Evolutionary conservation across 2,888 invertebrate species (phyloP), one percentile per base, ranked within the genome.

Genomic region (Acanthococcus lagerstroemiae): DNA sequence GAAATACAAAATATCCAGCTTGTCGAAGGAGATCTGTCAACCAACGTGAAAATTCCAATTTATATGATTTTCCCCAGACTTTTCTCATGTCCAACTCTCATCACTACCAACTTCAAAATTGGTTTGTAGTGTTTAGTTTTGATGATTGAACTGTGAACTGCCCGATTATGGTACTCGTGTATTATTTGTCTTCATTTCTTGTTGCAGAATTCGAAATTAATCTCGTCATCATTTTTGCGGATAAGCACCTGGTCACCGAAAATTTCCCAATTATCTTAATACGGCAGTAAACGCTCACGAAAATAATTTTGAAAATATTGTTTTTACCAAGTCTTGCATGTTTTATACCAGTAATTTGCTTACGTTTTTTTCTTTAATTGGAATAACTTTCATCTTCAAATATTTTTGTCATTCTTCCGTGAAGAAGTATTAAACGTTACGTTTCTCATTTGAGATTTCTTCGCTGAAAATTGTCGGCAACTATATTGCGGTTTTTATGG

Each of bases 1-100:
- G 96, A 97, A 82, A 92, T 97, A 72, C 96, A 96, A 80, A 96
- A 95, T 76, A 94, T 97, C 75, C 96, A 97, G 81, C 87, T 96
- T 69, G 94, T 91, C 1, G 93, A 91, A 74, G 96, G 96, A 27
- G 92, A 95, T 78, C 85, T 93, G 61, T 81, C 84, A 60, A 83
- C 88, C 67, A 85, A 86, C 69, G 79, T 94, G 55, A 82, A 86
- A 70, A 84, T 97, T 73, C 95, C 95, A 27, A 89, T 96, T 74
- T 85, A 90, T 78, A 95, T 96, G 95, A 85, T 95, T 74, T 88
- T 96, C 77, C 96, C 96, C 61, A 80, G 96, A 56, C 81, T 96
- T 57, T 97, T 96, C 78, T 92, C 95, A 1, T 95, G 95, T 75
- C 94, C 95, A 46, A 92, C 95, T 50, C 81, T 95, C 68, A 81